Conservation (phyloP, 2,797 vertebrate genomes). For the Cirrhinus mrigala region DNA sequence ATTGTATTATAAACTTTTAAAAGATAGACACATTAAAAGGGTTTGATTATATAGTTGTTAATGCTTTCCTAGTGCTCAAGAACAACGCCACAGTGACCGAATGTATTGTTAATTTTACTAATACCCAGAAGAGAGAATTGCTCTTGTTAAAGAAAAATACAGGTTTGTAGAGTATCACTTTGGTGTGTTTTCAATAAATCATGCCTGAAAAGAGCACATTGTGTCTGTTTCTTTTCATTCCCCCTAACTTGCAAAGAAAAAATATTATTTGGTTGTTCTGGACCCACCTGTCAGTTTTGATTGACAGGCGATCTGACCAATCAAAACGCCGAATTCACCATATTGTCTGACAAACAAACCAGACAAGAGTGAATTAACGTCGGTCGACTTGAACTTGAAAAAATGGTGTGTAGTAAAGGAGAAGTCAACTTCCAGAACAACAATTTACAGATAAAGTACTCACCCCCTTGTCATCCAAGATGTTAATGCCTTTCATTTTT, state of each 20-base stretch:
- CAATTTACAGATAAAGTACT: too few relatives aligned
- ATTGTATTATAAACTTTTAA: conserved; percentile 91
- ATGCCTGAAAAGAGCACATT: conserved; percentile 87
- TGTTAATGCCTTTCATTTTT: too few relatives aligned
- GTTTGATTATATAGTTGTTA: conserved; percentile 83
- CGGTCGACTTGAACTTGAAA: too few relatives aligned
- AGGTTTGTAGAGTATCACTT: conserved; percentile 95
- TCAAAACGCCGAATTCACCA: too few relatives aligned
- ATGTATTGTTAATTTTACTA: conserved; percentile 96
- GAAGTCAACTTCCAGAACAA: too few relatives aligned
- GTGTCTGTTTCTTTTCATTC: conserved; percentile 59
- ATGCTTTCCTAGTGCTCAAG: conserved; percentile 83
- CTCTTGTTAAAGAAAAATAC: conserved; percentile 89
- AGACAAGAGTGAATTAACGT: too few relatives aligned
- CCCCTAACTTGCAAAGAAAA: background rate
- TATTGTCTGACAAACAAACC: too few relatives aligned
- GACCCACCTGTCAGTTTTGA: too few relatives aligned
- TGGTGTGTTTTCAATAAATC: conserved; percentile 99
- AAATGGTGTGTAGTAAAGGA: too few relatives aligned
- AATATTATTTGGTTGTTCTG: too few relatives aligned
- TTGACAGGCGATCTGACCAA: too few relatives aligned
- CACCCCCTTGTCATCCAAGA: too few relatives aligned
- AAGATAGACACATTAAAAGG: conserved; percentile 75
- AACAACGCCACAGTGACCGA: conserved; percentile 87
- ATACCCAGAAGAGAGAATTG: conserved; percentile 89